Evolutionary conservation across 53 echinoderm and acorn worm genomes (phyloP).

Genomic region (Glandiceps talaboti): DNA sequence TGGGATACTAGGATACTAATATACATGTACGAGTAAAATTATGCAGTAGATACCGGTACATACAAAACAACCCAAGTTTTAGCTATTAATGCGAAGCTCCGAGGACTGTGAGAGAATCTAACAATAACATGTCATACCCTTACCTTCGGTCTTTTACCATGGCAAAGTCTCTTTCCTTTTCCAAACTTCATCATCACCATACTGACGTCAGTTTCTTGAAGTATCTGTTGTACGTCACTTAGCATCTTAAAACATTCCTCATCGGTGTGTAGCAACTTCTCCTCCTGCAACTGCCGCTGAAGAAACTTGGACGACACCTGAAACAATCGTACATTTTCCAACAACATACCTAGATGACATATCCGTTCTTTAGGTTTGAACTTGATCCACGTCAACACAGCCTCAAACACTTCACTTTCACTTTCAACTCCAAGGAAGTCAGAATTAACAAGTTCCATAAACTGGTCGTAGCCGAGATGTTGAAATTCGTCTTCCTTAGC

Average conservation of each 20-base stretch:
- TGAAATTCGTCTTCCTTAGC: slow-evolving; percentile 22
- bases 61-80: no score
- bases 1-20: no score
- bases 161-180: neutral
- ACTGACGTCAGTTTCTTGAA: neutral
- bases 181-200: neutral
- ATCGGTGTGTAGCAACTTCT: neutral
- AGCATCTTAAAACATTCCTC: neutral
- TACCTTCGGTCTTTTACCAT: neutral
- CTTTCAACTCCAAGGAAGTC: slow-evolving; percentile 18
- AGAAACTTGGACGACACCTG: neutral
- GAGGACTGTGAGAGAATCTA: no score
- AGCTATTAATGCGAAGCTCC: no score
- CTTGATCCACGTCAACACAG: slow-evolving; percentile 26
- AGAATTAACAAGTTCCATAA: slow-evolving; percentile 12
- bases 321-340: neutral
- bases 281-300: neutral
- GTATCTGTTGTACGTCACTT: neutral
- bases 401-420: slow-evolving; percentile 22
- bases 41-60: no score
- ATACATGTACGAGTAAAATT: no score
- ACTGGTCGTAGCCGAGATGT: slow-evolving; percentile 8
- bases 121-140: no score
- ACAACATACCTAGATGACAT: neutral
- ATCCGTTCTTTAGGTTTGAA: slow-evolving; percentile 15